Percentiles rank a stretch among this genome's conserved stretches.
These are phyloP conservation scores for Tridacna gigas DNA, from an alignment of 2,888 invertebrate genomes.

Conservation along the genomic window DNA sequence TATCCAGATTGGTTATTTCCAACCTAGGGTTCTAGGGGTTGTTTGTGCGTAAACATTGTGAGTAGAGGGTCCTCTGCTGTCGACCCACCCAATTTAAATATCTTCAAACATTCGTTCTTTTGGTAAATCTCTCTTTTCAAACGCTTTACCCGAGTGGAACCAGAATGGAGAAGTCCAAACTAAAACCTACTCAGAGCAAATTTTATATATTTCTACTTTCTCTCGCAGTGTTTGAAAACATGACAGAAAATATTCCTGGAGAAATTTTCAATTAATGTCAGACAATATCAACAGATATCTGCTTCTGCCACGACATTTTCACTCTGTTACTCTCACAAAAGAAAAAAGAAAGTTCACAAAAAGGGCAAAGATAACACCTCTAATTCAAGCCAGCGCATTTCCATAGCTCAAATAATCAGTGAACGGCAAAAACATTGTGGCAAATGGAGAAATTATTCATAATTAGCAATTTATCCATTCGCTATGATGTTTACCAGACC, in stretches of 20 bases:
- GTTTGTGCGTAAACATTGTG: too few species aligned
- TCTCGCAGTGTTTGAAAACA: not conserved
- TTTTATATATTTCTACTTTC: not conserved
- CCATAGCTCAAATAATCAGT: too few species aligned
- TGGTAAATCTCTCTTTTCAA: constrained; percentile 8
- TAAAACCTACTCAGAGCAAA: not conserved
- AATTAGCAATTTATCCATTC: not conserved
- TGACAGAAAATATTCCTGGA: not conserved
- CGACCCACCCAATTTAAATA: constrained; percentile 15
- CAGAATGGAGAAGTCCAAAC: not conserved
- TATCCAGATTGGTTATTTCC: too few species aligned
- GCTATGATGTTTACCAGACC: not conserved
- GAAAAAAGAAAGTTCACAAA: not conserved
- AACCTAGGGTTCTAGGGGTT: too few species aligned
- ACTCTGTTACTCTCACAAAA: not conserved
- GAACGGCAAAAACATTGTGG: too few species aligned
- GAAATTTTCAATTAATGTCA: not conserved
- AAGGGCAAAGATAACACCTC: not conserved
- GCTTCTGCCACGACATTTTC: not conserved
- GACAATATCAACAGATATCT: not conserved
- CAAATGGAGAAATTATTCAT: not conserved
- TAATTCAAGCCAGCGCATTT: too few species aligned
- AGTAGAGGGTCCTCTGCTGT: not conserved
- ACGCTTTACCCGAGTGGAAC: not conserved
- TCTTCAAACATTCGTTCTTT: constrained; percentile 6